phyloP scores from a whole-genome alignment of 2,113 vertebrate species.

The Cryptomyrus ogoouensis region DNA sequence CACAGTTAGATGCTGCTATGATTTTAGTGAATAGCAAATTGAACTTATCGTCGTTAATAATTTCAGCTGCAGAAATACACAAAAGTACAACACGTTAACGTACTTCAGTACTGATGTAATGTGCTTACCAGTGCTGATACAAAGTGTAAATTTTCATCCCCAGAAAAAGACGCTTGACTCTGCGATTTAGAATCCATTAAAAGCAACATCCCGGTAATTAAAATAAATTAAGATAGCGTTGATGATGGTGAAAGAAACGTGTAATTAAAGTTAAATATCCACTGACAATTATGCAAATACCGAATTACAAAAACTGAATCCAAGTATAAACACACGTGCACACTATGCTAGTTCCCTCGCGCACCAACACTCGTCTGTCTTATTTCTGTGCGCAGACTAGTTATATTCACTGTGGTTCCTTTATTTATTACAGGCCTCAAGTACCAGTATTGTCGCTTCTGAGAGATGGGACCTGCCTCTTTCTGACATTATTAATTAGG shows the following conservation, averaged over 20 bases:
- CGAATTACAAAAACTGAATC: background rate
- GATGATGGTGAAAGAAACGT: background rate
- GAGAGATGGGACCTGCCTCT: background rate
- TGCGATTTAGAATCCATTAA: slow-evolving; percentile 48
- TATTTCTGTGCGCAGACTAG: background rate
- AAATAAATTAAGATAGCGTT: background rate
- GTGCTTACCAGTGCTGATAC: slow-evolving; percentile 46
- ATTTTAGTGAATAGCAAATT: background rate
- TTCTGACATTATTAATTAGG: background rate
- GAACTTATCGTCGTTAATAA: background rate
- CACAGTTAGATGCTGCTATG: background rate
- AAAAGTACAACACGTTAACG: background rate
- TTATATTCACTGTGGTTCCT: background rate
- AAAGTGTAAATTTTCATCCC: slow-evolving; percentile 40
- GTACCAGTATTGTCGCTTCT: background rate
- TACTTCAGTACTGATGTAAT: background rate
- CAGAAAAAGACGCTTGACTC: slow-evolving; percentile 41
- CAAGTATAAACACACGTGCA: background rate
- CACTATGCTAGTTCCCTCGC: background rate
- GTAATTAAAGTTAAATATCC: background rate
- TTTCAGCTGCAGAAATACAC: background rate
- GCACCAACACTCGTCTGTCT: background rate
- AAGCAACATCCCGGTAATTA: slow-evolving; percentile 44
- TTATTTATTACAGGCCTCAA: background rate
- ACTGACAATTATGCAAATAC: background rate